Base-by-base conservation (phyloP, 2,888 invertebrate genomes). In the Abscondita cerata region DNA sequence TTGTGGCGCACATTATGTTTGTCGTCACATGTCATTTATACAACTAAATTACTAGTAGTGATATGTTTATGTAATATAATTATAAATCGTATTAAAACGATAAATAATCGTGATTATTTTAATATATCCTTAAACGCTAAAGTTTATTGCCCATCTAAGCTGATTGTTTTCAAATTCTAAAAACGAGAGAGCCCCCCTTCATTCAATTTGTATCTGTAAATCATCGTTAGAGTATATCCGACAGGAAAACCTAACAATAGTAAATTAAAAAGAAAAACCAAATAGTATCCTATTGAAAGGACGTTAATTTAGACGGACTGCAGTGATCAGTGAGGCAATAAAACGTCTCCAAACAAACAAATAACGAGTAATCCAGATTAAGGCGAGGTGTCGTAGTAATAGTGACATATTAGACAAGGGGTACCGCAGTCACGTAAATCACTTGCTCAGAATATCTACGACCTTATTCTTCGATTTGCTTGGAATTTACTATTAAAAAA, bases 371-470 rank as follows among this genome's bases (percentile, higher is more conserved):
- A 71, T 70, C 71, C 70, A 71, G 71, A 71, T 71, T 71, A 71
- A 71, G 65, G 62, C 68, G 69, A 65, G 65, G 65, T 69, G 71
- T 70, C 70, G 64, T 68, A 62, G 68, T 78, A 78, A 78, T 78
- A 70, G 76, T 78, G 75, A 71, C 71, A 70, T 71, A 71, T 71
- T 71, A 67, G 68, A 66, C 65, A 66, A 44, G 68, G 68, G 62
- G 66, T 59, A 68, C 68, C 66, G 55, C 68, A 65, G 60, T 67
- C 59, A 48, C 54, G 62, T 68, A 68, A 67, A 68, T 68, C 68
- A 67, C 63, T 60, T 55, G 50, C 63, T 34, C 60, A 47, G 48
- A 62, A 62, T 62, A 53, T 62, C 57, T 36, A 63, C 51, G 59
- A 58, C 52, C 25, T 25, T 25, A 51, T 58, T 20, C 57, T 44